Base-by-base conservation (phyloP, 37 sponge, comb jelly and placozoan species). In the Eunapius fragilis region DNA sequence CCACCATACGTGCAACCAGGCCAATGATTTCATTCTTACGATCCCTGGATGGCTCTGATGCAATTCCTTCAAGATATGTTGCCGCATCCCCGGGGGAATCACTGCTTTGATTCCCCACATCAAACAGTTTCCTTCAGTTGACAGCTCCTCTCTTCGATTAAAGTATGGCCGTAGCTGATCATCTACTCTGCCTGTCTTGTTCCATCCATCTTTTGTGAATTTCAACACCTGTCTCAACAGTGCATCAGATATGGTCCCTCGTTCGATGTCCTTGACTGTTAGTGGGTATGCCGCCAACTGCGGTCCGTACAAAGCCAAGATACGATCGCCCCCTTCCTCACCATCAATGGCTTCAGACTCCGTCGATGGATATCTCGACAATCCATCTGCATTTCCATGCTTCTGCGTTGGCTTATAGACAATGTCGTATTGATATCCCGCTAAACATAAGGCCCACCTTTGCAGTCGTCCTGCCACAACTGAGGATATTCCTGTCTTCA, bases 311-410 rank as follows among this genome's bases (percentile, higher is more conserved):
- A 77, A n/a, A 36, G 78, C 68, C 41, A 77, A 68, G 28, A 80
- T 31, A 41, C 41, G 41, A 41, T 6, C 3, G 41, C 41, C 41
- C 3, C 41, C 41, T 41, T 41, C 41, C 10, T 3, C 71, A 0
- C 14, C 36, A 0, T 19, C 72, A 36, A 28, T 26, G 12, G 25
- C 35, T 17, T 69, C 25, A 24, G 70, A 50, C 35, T 49, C 80
- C 14, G 28, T 41, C 26, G 80, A 31, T 14, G 92, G 88, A 4
- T 78, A 67, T 0, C 88, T 58, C 24, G 85, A 87, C 69, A 87
- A 77, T 37, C 82, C 76, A 69, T 91, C 91, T 3, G 85, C 92
- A 78, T 91, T 87, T 27, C 71, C 72, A 75, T 87, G 88, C 24
- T 87, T 49, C 69, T 79, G 70, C 25, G 92, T 91, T 13, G 75